Base-by-base conservation (phyloP, 2,888 invertebrate species). In the Tanaodytes sp. region DNA sequence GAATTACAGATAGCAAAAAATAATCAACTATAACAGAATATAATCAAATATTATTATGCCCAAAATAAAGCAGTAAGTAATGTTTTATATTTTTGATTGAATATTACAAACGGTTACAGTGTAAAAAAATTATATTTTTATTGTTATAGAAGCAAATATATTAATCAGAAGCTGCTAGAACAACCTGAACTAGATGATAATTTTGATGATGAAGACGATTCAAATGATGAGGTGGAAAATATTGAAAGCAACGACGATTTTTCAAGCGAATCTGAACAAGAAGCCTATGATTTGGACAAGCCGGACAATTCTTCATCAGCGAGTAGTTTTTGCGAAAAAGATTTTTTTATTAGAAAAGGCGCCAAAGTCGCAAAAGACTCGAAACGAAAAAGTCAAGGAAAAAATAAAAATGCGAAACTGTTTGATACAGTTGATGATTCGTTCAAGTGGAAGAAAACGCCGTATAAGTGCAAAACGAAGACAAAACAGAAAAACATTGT, bases 291-390 rank as follows among this genome's bases (percentile, higher is more conserved):
- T 20, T 49, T n/a, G n/a, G n/a, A n/a, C n/a, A n/a, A n/a, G n/a
- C n/a, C 15, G 3, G 20, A 23, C 15, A 37, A 36, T 15, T 37
- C 36, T 23, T 37, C 37, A 15, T 37, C 36, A 15, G 23, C 20
- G 14, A 15, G 12, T 23, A 37, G 23, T 37, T 20, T 49, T 37
- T 30, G 15, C 20, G 23, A 36, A n/a, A 23, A 49, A 37, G 15
- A 49, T n/a, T 49, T 49, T 37, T 49, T 49, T 30, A 49, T 49
- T 27, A 27, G 54, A 36, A 43, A 43, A 54, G 54, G 43, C 16
- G 42, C 54, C 33, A 42, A 54, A 54, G n/a, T n/a, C n/a, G n/a
- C n/a, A n/a, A n/a, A n/a, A n/a, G n/a, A n/a, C n/a, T n/a, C n/a
- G n/a, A n/a, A n/a, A n/a, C n/a, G n/a, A n/a, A n/a, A n/a, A n/a